Evolutionary conservation across 2,797 vertebrate species (phyloP), one percentile per base, ranked within the genome.

Genomic region (Galaxias olidus): DNA sequence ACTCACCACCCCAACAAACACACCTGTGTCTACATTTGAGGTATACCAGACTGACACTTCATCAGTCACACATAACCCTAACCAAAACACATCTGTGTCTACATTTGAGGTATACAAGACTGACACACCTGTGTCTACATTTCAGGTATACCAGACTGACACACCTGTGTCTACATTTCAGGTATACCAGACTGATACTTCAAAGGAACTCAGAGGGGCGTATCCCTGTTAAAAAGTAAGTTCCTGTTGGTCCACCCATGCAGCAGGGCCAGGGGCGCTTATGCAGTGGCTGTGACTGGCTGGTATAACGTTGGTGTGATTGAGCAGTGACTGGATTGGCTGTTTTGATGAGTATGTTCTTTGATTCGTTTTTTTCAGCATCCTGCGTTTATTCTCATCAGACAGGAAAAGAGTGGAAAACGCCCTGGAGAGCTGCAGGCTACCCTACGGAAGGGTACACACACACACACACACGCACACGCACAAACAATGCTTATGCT

Each of bases 161-260:
- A n/a, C 41, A 40, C 8, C 8, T 6, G 1, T 14, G 12, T 30
- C 41, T 40, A 46, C 10, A 6, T 61, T 10, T 67, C 82, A 93
- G 92, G 64, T 91, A 89, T 55, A 94, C 96, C 40, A 94, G 89
- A 78, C 92, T 99, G 45, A 98, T 94, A 43, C 93, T 99, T 48
- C 96, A 98, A 88, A 94, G 93, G 14, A 98, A 94, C 74, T 87
- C 94, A 63, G 98, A 99, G 68, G 96, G 95, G 0, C 94, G 92
- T 44, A 98, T 99, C 74, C 96, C 96, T 30, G 93, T 99, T 59
- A 99, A 99, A 88, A 98, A 96, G 98, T 99, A 91, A 94, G 95
- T 86, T 1, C 4, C 18, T 1, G 0, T 49, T 42, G 59, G 13
- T 56, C 68, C 40, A 9, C 45, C 46, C 46, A 30, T 30, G 30